These are phyloP conservation scores for Romanogobio albipinnatus DNA, from an alignment of 2,113 vertebrate genomes.

Conservation along the genomic window DNA sequence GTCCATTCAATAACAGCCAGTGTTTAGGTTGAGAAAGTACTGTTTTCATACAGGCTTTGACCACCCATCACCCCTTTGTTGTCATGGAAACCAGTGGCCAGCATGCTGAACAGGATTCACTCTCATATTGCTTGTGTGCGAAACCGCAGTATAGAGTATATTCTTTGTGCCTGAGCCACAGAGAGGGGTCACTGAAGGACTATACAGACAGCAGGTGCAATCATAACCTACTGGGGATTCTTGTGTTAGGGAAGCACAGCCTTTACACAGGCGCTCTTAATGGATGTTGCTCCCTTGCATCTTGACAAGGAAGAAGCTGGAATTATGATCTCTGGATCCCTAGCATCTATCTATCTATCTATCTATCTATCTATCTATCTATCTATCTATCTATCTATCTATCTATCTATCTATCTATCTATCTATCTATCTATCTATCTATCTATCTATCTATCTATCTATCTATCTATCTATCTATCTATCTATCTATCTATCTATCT, in stretches of 20 bases:
- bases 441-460: too few relatives aligned
- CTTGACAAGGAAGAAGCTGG: neutral
- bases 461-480: too few relatives aligned
- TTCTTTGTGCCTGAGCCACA: neutral
- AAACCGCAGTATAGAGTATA: neutral
- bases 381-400: neutral
- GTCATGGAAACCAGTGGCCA: constrained; percentile 61
- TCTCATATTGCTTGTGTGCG: constrained; percentile 23
- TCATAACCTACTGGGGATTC: neutral
- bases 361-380: neutral
- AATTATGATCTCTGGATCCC: neutral
- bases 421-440: too few relatives aligned
- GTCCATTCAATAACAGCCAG: neutral
- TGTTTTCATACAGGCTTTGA: constrained; percentile 39
- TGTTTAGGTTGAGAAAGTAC: constrained; percentile 41
- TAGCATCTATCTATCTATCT: too few relatives aligned
- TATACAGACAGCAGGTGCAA: constrained; percentile 2
- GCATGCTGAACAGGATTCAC: constrained; percentile 35
- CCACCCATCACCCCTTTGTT: constrained; percentile 47
- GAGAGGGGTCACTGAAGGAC: neutral
- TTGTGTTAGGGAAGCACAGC: constrained; percentile 4
- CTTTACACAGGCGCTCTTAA: neutral
- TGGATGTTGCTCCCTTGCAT: neutral
- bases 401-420: too few relatives aligned
- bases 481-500: too few relatives aligned